Evolutionary conservation across 2,797 vertebrate genomes (phyloP), one percentile per base, ranked within the genome.

Genomic region (Anguilla marmorata): DNA sequence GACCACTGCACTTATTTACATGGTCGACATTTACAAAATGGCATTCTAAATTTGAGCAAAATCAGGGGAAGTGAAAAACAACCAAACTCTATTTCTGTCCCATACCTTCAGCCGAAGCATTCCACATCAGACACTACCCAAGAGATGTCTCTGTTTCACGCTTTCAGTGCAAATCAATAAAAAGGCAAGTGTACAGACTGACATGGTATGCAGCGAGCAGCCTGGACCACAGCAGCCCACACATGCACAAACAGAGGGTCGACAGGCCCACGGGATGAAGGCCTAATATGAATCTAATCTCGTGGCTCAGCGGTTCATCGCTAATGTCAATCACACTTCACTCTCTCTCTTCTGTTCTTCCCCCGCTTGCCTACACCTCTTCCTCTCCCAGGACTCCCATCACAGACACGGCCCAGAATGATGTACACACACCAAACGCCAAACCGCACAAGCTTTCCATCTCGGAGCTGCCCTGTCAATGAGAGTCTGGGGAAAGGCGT

Each of bases 241-340:
- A 19, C 19, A 87, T 83, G 27, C 84, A 83, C 21, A 83, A n/a
- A 88, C 79, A 56, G 69, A 72, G 27, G 87, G 85, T 74, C 82
- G 85, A 72, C 45, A 84, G 58, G 41, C 1, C 30, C 79, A 9
- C 24, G 48, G 58, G 63, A 45, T 84, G 37, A 88, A 85, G 41
- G 50, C 60, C 58, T 84, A 58, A 83, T 82, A 87, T 66, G 76
- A 66, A 63, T 37, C 45, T 48, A 48, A 82, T 50, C 79, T 82
- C 79, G n/a, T 50, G 45, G 74, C 74, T 50, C 79, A 82, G 41
- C 3, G 45, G 79, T 82, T 45, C 19, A 2, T 30, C 14, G 52
- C 84, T 33, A 33, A 33, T 85, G 27, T 85, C 56, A 60, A 30
- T 30, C 56, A 50, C 30, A 60, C 52, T 30, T 85, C 84, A 37